Percentiles rank a stretch among this genome's conserved stretches.
phyloP scores from a whole-genome alignment of 2,113 vertebrate species.

The Oceanodroma tethys region DNA sequence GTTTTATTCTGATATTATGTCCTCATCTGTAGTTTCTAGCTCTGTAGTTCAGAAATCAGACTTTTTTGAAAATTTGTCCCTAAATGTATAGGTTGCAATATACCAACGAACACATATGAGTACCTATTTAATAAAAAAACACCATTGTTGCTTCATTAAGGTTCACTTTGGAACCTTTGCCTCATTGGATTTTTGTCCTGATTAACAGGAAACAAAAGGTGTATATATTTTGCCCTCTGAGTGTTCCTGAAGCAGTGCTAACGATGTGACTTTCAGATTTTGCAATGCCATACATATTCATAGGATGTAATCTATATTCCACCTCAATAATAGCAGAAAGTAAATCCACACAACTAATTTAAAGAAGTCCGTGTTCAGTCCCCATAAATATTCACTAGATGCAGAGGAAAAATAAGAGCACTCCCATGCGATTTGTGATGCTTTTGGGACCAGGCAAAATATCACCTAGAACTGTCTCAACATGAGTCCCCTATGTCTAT shows the following conservation, averaged over 20 bases:
- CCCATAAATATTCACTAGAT: not conserved
- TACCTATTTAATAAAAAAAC: not conserved
- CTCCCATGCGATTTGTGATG: not conserved
- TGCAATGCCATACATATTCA: not conserved
- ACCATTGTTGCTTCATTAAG: not conserved
- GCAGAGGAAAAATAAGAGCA: not conserved
- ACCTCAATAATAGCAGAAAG: not conserved
- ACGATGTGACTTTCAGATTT: not conserved
- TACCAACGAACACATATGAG: not conserved
- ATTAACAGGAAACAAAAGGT: not conserved
- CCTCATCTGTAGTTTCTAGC: not conserved
- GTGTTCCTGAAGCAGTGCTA: not conserved
- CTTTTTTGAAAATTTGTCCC: not conserved
- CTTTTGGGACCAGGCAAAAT: not conserved
- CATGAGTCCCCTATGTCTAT: not conserved
- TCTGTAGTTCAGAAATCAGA: not conserved
- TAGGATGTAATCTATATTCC: not conserved
- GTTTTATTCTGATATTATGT: not conserved
- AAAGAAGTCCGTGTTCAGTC: not conserved
- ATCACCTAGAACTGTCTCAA: not conserved
- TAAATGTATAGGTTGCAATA: not conserved
- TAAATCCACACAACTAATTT: not conserved
- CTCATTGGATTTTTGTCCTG: not conserved
- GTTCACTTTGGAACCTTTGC: not conserved
- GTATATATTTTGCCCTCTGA: not conserved